Base-by-base conservation (phyloP, 2,888 invertebrate species). In the Keiferia lycopersicella region DNA sequence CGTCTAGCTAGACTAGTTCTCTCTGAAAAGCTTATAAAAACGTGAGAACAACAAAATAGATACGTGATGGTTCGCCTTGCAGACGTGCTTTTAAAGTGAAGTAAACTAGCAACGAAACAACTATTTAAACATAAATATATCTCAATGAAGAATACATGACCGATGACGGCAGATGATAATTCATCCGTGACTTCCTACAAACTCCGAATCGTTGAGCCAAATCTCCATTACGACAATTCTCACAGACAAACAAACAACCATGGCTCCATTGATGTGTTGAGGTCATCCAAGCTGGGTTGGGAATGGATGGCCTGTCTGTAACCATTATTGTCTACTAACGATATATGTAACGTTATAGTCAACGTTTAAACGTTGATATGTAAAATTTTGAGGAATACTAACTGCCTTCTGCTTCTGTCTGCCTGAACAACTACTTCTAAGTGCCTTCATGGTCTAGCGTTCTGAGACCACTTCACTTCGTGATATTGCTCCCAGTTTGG, bases 121-220 rank as follows among this genome's bases (percentile, higher is more conserved):
- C 8, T 14, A 59, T 41, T 12, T 26, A 26, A 26, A 26, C 26
- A 59, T 18, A 18, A n/a, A n/a, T n/a, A 45, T n/a, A 58, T 30
- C 26, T 4, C 20, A 4, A 34, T 34, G 34, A 34, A 34, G 34
- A 34, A 34, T 26, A 58, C 14, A 45, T 45, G 41, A 20, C 22
- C 50, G 50, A 48, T 61, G 61, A n/a, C 39, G n/a, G 30, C n/a
- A 22, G 18, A 61, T 14, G 48, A 61, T 48, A 48, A 61, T 1
- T 61, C 34, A 61, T 12, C 16, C 61, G 61, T 61, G 61, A 61
- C 61, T 50, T 61, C 61, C 60, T 60, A 57, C 41, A 45, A 39
- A 39, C 39, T 59, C 39, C 60, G n/a, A 60, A 60, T 60, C 60
- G 26, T 60, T 60, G 26, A 45, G 39, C 60, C 39, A 60, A 60